Evolutionary conservation across 2,888 invertebrate genomes (phyloP).

Genomic region (Scaeva pyrastri): DNA sequence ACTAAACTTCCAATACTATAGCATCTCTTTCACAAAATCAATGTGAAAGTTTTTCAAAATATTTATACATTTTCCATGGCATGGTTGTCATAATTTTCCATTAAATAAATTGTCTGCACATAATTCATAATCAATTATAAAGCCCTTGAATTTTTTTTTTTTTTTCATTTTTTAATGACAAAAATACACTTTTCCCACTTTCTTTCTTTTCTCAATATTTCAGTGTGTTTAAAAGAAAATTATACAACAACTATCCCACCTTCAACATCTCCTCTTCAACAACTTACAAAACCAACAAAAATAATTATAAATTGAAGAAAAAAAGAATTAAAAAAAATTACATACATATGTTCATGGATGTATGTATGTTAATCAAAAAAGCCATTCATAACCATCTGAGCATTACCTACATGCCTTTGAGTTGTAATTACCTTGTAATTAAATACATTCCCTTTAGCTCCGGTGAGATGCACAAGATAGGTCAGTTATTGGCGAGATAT

Average conservation of each 20-base stretch:
- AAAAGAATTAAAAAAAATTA: background rate
- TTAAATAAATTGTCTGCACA: constrained; percentile 45
- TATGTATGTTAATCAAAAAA: constrained; percentile 36
- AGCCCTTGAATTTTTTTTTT: constrained; percentile 32
- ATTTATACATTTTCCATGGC: constrained; percentile 40
- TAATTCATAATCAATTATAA: constrained; percentile 50
- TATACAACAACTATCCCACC: constrained; percentile 40
- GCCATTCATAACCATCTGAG: constrained; percentile 51
- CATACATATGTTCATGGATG: background rate
- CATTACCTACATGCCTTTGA: constrained; percentile 37
- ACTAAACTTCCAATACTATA: too few species aligned
- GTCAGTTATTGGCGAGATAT: constrained; percentile 24
- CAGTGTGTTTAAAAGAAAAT: constrained; percentile 33
- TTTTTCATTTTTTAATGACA: constrained; percentile 12
- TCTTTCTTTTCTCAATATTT: constrained; percentile 34
- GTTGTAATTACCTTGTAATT: constrained; percentile 70
- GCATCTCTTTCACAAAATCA: constrained; percentile 22
- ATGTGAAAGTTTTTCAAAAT: constrained; percentile 48
- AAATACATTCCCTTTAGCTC: constrained; percentile 53
- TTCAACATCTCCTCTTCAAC: constrained; percentile 24
- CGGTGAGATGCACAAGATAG: constrained; percentile 37
- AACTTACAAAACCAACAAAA: constrained; percentile 18
- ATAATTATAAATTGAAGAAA: background rate
- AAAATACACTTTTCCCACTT: constrained; percentile 38
- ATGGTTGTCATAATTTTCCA: constrained; percentile 27